Evolutionary conservation across 2,888 invertebrate species (phyloP).

Genomic region (Dorcus parallelipipedus): DNA sequence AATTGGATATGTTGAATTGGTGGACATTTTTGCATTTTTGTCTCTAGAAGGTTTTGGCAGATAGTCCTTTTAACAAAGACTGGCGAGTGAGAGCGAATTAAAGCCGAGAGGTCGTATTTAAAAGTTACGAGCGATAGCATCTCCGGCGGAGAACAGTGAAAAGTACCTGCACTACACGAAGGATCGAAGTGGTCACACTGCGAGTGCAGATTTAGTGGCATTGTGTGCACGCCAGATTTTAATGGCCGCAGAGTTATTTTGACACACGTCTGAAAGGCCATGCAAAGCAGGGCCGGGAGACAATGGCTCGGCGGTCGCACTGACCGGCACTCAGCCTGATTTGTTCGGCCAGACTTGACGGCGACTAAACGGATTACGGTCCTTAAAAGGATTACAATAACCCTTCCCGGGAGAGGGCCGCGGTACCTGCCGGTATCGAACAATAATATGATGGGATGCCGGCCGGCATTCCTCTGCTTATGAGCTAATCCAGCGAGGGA

Average conservation of each 20-base stretch:
- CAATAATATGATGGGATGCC: slow-evolving; percentile 13
- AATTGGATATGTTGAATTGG: too few species aligned
- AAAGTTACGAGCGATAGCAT: too few species aligned
- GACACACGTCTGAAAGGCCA: slow-evolving; percentile 25
- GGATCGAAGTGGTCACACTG: neutral
- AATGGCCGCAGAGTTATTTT: slow-evolving; percentile 25
- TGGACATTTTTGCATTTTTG: too few species aligned
- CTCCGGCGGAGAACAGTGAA: too few species aligned
- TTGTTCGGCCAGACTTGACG: slow-evolving; percentile 14
- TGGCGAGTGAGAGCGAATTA: too few species aligned
- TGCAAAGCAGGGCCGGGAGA: slow-evolving; percentile 27
- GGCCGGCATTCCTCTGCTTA: slow-evolving; percentile 6
- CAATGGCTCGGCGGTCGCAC: slow-evolving; percentile 18
- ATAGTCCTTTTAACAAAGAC: too few species aligned
- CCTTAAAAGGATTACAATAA: slow-evolving; percentile 20
- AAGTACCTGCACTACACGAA: too few species aligned
- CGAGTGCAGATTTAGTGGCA: slow-evolving; percentile 1
- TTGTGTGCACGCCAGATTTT: slow-evolving; percentile 8
- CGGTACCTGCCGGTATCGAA: slow-evolving; percentile 17
- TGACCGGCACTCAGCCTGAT: slow-evolving; percentile 20
- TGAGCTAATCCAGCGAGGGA: neutral
- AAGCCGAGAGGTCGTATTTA: too few species aligned
- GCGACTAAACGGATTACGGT: slow-evolving; percentile 19
- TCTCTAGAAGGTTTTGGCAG: too few species aligned
- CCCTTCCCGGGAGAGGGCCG: slow-evolving; percentile 11